A percentile compares a stretch with the other conserved stretches of the same genome.
Evolutionary conservation across 2,797 vertebrate genomes (phyloP).

Genomic region (Steatocranus sp.): DNA sequence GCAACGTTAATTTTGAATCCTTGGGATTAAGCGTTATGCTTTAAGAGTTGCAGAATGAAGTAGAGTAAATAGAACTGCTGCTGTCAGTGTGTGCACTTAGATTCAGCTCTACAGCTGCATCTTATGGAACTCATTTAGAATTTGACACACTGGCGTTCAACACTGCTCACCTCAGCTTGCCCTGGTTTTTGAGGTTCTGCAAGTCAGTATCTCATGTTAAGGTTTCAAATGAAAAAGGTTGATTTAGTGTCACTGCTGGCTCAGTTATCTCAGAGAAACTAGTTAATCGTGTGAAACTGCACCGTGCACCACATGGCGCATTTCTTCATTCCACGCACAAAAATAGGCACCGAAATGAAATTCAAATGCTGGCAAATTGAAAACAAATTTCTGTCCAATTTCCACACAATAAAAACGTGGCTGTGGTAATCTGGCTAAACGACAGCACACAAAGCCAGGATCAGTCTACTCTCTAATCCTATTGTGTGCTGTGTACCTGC

Average conservation of each 20-base stretch:
- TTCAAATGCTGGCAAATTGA: slow-evolving; percentile 59
- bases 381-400: slow-evolving; percentile 68
- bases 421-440: slow-evolving; percentile 62
- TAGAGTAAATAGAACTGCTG: neutral
- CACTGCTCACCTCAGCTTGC: neutral
- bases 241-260: slow-evolving; percentile 19
- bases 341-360: slow-evolving; percentile 40
- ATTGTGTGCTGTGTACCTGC: slow-evolving; percentile 69
- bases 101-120: neutral
- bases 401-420: slow-evolving; percentile 59
- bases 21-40: neutral
- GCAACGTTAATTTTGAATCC: neutral
- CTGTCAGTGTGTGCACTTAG: neutral
- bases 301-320: neutral
- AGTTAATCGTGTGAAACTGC: slow-evolving; percentile 51
- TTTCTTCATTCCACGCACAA: neutral
- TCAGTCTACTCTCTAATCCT: slow-evolving; percentile 68
- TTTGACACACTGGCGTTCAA: neutral
- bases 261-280: slow-evolving; percentile 37
- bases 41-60: neutral
- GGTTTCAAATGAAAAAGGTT: slow-evolving; percentile 28
- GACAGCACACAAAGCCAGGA: slow-evolving; percentile 60
- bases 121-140: neutral
- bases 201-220: neutral
- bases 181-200: neutral